Evolutionary conservation across 2,797 vertebrate genomes (phyloP).

Genomic region (Malurus leucopterus): DNA sequence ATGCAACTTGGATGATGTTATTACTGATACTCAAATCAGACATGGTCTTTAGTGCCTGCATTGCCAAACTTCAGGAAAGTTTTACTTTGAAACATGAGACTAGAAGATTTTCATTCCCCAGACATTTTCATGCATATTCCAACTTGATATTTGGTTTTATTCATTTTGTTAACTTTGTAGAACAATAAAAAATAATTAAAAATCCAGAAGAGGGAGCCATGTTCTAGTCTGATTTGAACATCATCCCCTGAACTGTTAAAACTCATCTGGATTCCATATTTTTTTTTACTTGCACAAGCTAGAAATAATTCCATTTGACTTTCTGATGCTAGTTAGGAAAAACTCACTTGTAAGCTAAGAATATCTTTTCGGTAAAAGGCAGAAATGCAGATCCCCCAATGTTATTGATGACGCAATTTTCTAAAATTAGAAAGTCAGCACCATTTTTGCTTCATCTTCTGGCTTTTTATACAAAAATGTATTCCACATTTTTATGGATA

Average conservation of each 20-base stretch:
- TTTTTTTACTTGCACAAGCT: background rate
- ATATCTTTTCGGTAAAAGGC: background rate
- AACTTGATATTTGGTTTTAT: background rate
- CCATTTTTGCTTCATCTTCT: background rate
- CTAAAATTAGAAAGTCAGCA: background rate
- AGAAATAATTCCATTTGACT: background rate
- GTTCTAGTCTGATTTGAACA: background rate
- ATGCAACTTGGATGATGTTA: background rate
- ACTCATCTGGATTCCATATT: background rate
- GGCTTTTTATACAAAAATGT: background rate
- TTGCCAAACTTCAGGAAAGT: background rate
- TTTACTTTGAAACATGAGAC: background rate
- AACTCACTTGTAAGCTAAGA: background rate
- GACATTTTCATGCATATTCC: background rate
- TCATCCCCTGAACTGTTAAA: background rate
- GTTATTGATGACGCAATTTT: background rate
- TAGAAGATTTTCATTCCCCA: background rate
- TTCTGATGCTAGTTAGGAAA: background rate
- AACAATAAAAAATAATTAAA: background rate
- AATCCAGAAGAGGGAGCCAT: constrained; percentile 8
- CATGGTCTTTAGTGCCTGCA: background rate
- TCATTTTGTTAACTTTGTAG: background rate
- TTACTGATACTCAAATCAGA: background rate
- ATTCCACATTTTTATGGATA: background rate
- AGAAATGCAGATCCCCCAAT: background rate